These are phyloP conservation scores for Corapipo altera DNA, from an alignment of 2,113 vertebrate genomes.

Conservation along the genomic window DNA sequence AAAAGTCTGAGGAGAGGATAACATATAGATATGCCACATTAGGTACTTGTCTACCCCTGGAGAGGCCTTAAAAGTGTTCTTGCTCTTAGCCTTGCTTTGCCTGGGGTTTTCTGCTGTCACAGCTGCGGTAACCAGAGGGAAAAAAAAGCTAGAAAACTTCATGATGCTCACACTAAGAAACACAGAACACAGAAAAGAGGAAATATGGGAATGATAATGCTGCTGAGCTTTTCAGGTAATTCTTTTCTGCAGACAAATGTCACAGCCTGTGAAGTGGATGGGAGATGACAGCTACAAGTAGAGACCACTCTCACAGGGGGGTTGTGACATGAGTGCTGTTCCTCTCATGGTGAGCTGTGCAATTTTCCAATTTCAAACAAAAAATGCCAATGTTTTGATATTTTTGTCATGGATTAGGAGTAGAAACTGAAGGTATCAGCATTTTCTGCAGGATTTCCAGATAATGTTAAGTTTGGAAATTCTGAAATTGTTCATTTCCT, in stretches of 20 bases:
- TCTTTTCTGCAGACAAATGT: neutral
- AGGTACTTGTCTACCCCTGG: neutral
- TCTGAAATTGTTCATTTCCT: neutral
- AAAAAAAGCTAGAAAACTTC: neutral
- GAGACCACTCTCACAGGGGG: rapidly evolving
- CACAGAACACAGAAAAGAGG: neutral
- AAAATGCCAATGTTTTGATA: neutral
- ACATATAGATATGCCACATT: neutral
- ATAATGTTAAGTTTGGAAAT: neutral
- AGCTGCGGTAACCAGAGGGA: neutral
- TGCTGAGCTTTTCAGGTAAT: neutral
- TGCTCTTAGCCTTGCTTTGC: neutral
- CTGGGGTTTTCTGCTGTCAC: neutral
- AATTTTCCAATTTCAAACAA: neutral
- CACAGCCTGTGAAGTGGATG: neutral
- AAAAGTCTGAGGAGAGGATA: neutral
- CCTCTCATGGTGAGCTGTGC: neutral
- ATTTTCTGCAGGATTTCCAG: neutral
- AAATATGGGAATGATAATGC: neutral
- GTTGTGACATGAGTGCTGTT: neutral
- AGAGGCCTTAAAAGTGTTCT: neutral
- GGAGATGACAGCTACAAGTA: neutral
- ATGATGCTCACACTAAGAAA: neutral
- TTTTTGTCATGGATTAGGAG: neutral
- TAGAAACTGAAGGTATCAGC: neutral